Evolutionary conservation across 2,888 invertebrate genomes (phyloP).

Genomic region (Pomacea canaliculata): DNA sequence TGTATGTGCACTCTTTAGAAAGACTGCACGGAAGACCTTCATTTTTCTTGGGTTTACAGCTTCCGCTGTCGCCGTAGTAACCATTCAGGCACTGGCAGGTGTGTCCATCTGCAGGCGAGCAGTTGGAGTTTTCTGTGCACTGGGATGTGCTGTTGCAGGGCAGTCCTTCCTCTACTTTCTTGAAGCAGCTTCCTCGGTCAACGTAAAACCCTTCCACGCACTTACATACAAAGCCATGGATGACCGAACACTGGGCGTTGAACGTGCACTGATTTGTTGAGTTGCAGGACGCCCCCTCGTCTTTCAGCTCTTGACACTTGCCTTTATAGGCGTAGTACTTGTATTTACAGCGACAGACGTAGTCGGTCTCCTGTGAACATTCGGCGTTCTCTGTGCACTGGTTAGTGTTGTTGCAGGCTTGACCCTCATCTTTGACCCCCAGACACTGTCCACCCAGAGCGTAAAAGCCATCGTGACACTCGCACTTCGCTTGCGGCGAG

Average conservation of each 20-base stretch:
- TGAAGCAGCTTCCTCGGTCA: conserved; percentile 22
- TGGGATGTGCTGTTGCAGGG: conserved; percentile 22
- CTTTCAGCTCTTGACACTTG: conserved; percentile 14
- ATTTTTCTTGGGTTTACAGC: conserved; percentile 16
- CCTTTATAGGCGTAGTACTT: conserved; percentile 28
- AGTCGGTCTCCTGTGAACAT: conserved; percentile 1
- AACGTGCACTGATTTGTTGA: conserved; percentile 24
- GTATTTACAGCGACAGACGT: conserved; percentile 20
- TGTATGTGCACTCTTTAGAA: conserved; percentile 25
- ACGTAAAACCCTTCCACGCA: conserved; percentile 25
- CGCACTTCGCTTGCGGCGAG: conserved; percentile 20
- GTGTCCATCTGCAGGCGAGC: conserved; percentile 4
- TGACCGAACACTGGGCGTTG: conserved; percentile 26
- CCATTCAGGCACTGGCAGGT: conserved; percentile 23
- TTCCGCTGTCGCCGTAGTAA: conserved; percentile 25
- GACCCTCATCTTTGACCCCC: conserved; percentile 13
- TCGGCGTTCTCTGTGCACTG: conserved; percentile 29
- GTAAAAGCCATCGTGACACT: conserved; percentile 29
- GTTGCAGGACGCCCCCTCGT: conserved; percentile 5
- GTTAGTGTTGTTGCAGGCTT: conserved; percentile 17
- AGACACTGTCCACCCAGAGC: conserved; percentile 19
- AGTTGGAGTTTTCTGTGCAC: conserved; percentile 27
- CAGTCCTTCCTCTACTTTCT: conserved; percentile 11
- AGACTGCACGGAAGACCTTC: conserved; percentile 13
- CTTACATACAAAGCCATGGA: conserved; percentile 16